Evolutionary conservation across 2,113 vertebrate species (phyloP).

Genomic region (Rhabdomys dilectus): DNA sequence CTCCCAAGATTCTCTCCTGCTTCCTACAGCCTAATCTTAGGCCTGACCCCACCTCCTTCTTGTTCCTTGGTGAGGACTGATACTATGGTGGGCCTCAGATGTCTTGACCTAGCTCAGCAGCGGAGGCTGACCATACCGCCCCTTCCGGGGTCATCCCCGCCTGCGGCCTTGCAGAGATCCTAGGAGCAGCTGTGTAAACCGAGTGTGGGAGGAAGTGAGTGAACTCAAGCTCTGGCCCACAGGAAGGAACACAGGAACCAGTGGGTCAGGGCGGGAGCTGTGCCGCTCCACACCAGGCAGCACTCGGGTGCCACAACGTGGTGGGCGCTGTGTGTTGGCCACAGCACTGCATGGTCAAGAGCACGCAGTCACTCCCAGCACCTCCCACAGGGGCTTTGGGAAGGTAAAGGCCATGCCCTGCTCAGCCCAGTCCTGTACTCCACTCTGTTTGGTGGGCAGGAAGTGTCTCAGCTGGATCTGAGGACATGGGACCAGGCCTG

Average conservation of each 20-base stretch:
- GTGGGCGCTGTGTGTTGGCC: background rate
- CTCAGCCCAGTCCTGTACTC: background rate
- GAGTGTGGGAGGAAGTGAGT: slow-evolving; percentile 80
- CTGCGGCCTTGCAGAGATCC: slow-evolving; percentile 61
- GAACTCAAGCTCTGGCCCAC: slow-evolving; percentile 4
- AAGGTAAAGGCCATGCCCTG: background rate
- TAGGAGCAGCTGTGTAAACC: slow-evolving; percentile 85
- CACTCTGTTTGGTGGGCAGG: background rate
- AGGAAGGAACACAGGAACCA: slow-evolving; percentile 1
- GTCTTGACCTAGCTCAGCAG: background rate
- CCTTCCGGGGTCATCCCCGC: slow-evolving; percentile 32
- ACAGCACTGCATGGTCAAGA: background rate
- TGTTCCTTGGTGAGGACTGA: background rate
- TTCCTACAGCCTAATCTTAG: background rate
- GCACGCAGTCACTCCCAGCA: background rate
- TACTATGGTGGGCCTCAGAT: background rate
- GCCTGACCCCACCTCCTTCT: background rate
- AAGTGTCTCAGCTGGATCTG: background rate
- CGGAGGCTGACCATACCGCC: background rate
- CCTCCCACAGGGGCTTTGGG: background rate
- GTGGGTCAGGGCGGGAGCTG: background rate
- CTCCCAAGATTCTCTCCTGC: background rate
- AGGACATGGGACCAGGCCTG: background rate
- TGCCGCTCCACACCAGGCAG: background rate
- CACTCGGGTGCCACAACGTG: background rate